These are phyloP conservation scores for Omphaloscelis lunosa DNA, from an alignment of 2,888 invertebrate genomes.

Conservation along the genomic window DNA sequence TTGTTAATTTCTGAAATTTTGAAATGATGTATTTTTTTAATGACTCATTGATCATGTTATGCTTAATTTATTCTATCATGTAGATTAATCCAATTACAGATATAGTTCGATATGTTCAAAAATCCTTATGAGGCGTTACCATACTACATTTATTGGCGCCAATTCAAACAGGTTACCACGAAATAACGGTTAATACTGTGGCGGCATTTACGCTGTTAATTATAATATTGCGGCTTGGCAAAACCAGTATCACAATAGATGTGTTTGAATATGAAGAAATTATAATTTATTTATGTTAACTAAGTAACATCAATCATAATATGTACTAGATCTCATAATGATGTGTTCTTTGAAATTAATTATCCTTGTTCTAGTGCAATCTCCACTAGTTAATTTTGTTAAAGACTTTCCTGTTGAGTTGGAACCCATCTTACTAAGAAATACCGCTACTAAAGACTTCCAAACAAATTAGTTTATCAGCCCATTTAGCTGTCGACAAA, in stretches of 20 bases:
- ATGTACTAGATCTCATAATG: neutral
- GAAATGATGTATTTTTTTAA: neutral
- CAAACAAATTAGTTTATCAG: conserved; percentile 43
- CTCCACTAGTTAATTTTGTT: neutral
- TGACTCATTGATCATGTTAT: neutral
- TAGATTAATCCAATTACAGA: neutral
- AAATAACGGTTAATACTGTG: conserved; percentile 3
- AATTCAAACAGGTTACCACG: conserved; percentile 32
- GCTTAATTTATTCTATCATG: neutral
- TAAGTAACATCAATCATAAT: neutral
- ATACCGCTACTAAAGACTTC: neutral
- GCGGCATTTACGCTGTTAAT: conserved; percentile 1
- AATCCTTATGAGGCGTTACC: neutral
- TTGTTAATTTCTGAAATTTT: neutral
- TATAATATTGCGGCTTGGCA: neutral
- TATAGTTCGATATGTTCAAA: neutral
- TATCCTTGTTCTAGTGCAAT: neutral
- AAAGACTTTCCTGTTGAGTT: neutral
- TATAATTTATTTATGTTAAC: neutral
- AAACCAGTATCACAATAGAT: conserved; percentile 11
- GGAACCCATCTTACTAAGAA: neutral
- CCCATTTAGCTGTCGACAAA: conserved; percentile 4
- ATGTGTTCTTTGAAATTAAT: conserved; percentile 1
- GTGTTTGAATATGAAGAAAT: neutral
- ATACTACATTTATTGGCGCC: neutral